These are phyloP conservation scores for Mareca strepera DNA, from an alignment of 2,797 vertebrate species.

Conservation along the genomic window DNA sequence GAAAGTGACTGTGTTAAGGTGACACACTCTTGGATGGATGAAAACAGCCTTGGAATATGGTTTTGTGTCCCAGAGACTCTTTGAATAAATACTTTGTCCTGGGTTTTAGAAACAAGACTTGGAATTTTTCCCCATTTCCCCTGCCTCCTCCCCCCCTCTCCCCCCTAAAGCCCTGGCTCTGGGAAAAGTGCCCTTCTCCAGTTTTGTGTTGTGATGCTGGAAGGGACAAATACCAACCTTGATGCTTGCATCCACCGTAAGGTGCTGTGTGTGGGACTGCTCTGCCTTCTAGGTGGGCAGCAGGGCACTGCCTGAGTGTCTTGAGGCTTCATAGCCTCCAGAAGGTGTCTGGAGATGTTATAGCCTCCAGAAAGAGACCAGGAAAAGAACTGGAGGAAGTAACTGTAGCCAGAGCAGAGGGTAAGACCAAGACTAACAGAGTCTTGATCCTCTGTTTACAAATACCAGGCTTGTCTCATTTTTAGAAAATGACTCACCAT, in stretches of 20 bases:
- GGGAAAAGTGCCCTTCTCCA: rapidly evolving
- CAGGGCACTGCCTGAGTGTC: background rate
- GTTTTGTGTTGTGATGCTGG: background rate
- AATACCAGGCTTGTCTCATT: no score
- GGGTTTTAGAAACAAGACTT: background rate
- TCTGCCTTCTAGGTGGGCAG: background rate
- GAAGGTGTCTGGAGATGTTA: background rate
- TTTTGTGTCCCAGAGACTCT: background rate
- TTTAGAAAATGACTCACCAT: background rate
- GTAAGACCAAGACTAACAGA: background rate
- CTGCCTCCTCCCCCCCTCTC: no score
- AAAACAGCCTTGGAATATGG: background rate
- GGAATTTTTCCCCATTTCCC: background rate
- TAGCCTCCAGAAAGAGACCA: rapidly evolving
- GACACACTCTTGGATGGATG: background rate
- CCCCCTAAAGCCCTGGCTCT: background rate
- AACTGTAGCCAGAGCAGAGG: background rate
- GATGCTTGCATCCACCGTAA: rapidly evolving
- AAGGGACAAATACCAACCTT: background rate
- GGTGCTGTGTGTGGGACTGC: rapidly evolving
- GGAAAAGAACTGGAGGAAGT: background rate
- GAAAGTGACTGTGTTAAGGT: background rate
- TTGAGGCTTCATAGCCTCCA: background rate
- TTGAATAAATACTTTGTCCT: background rate
- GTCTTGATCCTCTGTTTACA: no score